Conservation (phyloP, 2,888 invertebrate genomes). For the Apamea epomidion region DNA sequence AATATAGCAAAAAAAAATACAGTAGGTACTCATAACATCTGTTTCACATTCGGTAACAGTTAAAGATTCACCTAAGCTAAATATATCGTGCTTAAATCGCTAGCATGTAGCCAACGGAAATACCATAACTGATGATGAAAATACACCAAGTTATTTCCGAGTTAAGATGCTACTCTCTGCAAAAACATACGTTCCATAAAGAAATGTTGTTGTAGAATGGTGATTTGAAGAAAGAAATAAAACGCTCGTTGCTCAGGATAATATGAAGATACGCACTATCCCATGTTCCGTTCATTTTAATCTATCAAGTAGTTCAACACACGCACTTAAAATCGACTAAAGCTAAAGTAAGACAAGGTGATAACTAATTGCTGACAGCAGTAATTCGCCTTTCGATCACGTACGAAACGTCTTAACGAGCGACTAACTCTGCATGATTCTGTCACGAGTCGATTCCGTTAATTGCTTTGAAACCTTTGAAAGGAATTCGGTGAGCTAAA, state of each 20-base stretch:
- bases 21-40: neutral
- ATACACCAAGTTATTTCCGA: slow-evolving; percentile 36
- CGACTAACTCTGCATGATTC: slow-evolving; percentile 64
- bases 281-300: slow-evolving; percentile 11
- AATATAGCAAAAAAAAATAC: neutral
- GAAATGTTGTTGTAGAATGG: neutral
- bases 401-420: slow-evolving; percentile 63
- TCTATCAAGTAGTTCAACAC: slow-evolving; percentile 16
- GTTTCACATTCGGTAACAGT: slow-evolving; percentile 9
- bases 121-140: slow-evolving; percentile 29
- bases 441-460: slow-evolving; percentile 72
- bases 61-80: slow-evolving; percentile 31
- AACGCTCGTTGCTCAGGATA: neutral
- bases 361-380: slow-evolving; percentile 65
- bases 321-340: slow-evolving; percentile 28
- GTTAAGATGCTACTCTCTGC: neutral
- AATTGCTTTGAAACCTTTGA: slow-evolving; percentile 49
- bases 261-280: slow-evolving; percentile 1
- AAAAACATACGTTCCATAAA: neutral
- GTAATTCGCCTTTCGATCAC: slow-evolving; percentile 66
- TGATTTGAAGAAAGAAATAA: neutral
- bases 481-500: slow-evolving; percentile 49
- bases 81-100: slow-evolving; percentile 34
- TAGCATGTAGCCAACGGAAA: slow-evolving; percentile 47
- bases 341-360: slow-evolving; percentile 59